Evolutionary conservation across 2,797 vertebrate genomes (phyloP), one percentile per base, ranked within the genome.

Genomic region (Setipinna tenuifilis): DNA sequence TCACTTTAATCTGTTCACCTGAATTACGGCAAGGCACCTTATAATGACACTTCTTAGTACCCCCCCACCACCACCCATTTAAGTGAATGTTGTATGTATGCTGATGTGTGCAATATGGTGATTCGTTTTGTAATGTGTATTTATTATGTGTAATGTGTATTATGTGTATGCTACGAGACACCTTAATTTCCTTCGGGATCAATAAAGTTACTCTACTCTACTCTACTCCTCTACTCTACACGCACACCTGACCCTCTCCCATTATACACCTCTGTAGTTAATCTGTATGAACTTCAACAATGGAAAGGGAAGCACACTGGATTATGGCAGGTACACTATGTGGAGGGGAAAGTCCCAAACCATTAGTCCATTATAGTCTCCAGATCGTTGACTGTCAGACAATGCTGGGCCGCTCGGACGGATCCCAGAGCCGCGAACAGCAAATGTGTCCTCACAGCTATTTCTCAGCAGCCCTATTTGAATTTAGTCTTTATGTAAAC

Each of bases 401-500:
- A 75, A 75, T 75, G 16, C 16, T 41, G 3, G 35, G 31, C 31
- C 16, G 0, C 35, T 41, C 28, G 17, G 35, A 78, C 35, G 21
- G 35, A 41, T 78, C 35, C 71, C 19, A 7, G 5, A 21, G 6
- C 35, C 31, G 19, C 3, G 7, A 78, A 44, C 41, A 21, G 44
- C 71, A 78, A 78, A 41, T 82, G 46, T 57, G 54, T 82, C 46
- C 62, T 84, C 62, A 3, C n/a, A 31, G 31, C 21, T 80, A 21
- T 80, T 78, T 83, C 82, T 86, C 81, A 83, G 23, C 68, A 48
- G 4, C 21, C 58, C 62, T 86, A 65, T 83, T 86, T 86, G 82
- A 78, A 83, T 58, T 48, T 0, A 25, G 57, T 9, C 68, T 62
- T 87, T 86, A 25, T 84, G 48, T 87, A 85, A 89, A 87, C 87